A percentile compares a stretch with the other conserved stretches of the same genome.
phyloP scores from a whole-genome alignment of 2,797 vertebrate species.

The Ptychadena robeensis region DNA sequence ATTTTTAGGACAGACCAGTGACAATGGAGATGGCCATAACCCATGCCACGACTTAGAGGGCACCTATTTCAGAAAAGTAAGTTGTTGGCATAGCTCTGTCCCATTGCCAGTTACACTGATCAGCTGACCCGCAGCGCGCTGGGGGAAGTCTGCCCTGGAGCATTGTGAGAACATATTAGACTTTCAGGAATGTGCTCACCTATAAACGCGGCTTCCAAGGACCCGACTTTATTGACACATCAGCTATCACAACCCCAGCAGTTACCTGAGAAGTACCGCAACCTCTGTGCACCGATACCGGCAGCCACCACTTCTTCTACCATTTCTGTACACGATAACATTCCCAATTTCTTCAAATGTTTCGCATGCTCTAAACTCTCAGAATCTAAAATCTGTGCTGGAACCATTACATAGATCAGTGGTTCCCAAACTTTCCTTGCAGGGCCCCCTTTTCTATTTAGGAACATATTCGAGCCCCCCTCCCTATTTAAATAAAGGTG shows the following conservation, averaged over 20 bases:
- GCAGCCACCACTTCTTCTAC: background rate
- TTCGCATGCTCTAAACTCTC: too few species aligned
- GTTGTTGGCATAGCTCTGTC: background rate
- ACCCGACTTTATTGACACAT: constrained; percentile 56
- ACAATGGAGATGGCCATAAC: too few species aligned
- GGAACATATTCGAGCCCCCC: too few species aligned
- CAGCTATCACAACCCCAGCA: constrained; percentile 11
- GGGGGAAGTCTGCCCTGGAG: background rate
- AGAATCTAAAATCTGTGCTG: too few species aligned
- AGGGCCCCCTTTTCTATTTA: too few species aligned
- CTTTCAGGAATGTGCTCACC: constrained; percentile 3
- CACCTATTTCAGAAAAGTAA: too few species aligned
- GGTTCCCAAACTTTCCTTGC: too few species aligned
- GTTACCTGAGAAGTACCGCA: constrained; percentile 10
- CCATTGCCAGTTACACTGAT: background rate
- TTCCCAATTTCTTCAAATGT: background rate
- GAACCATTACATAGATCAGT: too few species aligned
- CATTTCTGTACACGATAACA: background rate
- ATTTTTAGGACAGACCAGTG: too few species aligned
- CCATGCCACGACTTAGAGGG: too few species aligned
- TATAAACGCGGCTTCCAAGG: constrained; percentile 47
- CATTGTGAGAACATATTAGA: constrained; percentile 1
- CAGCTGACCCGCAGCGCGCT: background rate
- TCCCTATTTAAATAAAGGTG: too few species aligned
- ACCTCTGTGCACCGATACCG: constrained; percentile 40